A percentile compares a stretch with the other conserved stretches of the same genome.
Conservation (phyloP, 2,888 invertebrate genomes). For the Clivina fossor region DNA sequence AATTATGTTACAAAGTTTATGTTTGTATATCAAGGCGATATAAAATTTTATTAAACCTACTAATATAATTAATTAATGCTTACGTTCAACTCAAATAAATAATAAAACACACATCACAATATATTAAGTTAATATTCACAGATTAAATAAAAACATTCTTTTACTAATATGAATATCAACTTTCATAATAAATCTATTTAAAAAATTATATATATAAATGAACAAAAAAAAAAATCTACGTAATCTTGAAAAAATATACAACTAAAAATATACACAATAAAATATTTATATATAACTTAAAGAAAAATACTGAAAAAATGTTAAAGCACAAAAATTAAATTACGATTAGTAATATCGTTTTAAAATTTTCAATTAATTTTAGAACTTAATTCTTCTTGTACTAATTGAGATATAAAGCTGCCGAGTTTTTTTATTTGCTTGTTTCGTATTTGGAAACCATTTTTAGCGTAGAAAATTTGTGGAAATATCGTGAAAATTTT, state of each 20-base stretch:
- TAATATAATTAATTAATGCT: slow-evolving; percentile 24
- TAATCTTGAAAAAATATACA: slow-evolving; percentile 26
- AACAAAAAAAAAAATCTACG: slow-evolving; percentile 10
- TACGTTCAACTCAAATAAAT: slow-evolving; percentile 31
- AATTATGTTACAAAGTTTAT: slow-evolving; percentile 34
- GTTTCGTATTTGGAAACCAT: too few species aligned
- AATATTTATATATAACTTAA: slow-evolving; percentile 27
- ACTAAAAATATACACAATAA: slow-evolving; percentile 26
- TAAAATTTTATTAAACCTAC: slow-evolving; percentile 31
- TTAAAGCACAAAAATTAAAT: slow-evolving; percentile 31
- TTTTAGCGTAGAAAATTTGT: too few species aligned
- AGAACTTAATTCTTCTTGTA: slow-evolving; percentile 8
- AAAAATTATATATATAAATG: slow-evolving; percentile 19
- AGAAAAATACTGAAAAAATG: slow-evolving; percentile 33
- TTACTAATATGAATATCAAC: slow-evolving; percentile 28
- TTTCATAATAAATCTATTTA: neutral
- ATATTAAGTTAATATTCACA: slow-evolving; percentile 31
- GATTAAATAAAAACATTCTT: slow-evolving; percentile 12
- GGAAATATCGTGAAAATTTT: too few species aligned
- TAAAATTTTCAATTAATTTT: neutral
- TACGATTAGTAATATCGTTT: slow-evolving; percentile 7
- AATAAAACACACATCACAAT: slow-evolving; percentile 34
- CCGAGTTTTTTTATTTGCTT: too few species aligned
- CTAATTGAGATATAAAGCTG: slow-evolving; percentile 28
- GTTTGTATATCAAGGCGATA: slow-evolving; percentile 34